Evolutionary conservation across 2,113 vertebrate genomes (phyloP), one percentile per base, ranked within the genome.

Genomic region (Vimba vimba): DNA sequence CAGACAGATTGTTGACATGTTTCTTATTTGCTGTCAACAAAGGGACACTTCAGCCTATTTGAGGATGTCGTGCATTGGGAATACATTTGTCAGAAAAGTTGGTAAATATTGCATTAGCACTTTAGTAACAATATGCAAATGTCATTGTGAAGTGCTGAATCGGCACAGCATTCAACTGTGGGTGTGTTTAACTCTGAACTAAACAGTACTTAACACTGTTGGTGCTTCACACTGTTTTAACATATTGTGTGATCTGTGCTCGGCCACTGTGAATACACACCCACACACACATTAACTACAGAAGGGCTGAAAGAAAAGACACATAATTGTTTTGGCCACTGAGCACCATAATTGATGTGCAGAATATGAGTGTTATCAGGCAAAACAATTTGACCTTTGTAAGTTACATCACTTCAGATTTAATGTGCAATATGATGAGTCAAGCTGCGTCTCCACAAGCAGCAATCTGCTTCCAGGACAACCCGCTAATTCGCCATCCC

Each of bases 401-500:
- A 6, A 81, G 88, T 84, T 62, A 88, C 89, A 87, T 82, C 78
- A 50, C 66, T 66, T 84, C 50, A 77, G 55, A 85, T 86, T 85
- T 83, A 84, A 87, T 86, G 79, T 13, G 64, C 57, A 27, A 80
- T 79, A 55, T 33, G 76, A 86, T 75, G 84, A 80, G 81, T 83
- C 73, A 75, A 82, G 71, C 66, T 82, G 79, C 57, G 83, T 79
- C 30, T 75, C 43, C 50, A 52, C 11, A 15, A 75, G n/a, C 30
- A 33, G 66, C 71, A 82, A 84, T 55, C 87, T 80, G 27, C 23
- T 87, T 89, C 86, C 81, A 79, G 87, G 85, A 87, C 89, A 89
- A 90, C 90, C 88, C 82, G 79, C 75, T 91, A 91, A 93, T 92
- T 88, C 69, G 76, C 87, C 74, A 52, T 85, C 85, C 83, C 85